Conservation (phyloP, 2,797 vertebrate species). For the Tinamus major region DNA sequence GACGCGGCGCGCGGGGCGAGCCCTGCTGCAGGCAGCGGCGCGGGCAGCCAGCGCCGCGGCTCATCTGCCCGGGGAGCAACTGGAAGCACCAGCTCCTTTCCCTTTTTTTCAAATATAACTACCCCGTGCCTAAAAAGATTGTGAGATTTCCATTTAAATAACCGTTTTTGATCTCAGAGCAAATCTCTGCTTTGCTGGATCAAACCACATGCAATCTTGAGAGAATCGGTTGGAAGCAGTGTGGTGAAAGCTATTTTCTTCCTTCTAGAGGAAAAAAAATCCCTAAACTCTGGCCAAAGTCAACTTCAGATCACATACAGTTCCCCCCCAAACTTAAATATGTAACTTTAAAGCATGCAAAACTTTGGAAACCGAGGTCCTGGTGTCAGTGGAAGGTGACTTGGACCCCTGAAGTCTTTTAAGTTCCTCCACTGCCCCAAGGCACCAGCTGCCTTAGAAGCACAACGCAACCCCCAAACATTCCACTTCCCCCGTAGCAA, state of each 20-base stretch:
- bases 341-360: neutral
- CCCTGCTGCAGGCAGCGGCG: too few species aligned
- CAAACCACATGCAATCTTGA: neutral
- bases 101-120: neutral
- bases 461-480: neutral
- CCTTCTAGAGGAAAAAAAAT: neutral
- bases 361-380: neutral
- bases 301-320: neutral
- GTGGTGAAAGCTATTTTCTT: neutral
- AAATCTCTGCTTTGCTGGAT: neutral
- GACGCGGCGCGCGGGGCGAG: too few species aligned
- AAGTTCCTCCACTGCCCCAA: neutral
- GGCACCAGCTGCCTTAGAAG: neutral
- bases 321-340: neutral
- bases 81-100: neutral
- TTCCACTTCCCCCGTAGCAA: neutral
- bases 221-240: conserved; percentile 2
- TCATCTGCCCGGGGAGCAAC: too few species aligned
- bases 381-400: neutral
- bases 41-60: too few species aligned
- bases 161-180: neutral
- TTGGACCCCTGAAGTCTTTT: neutral
- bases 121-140: neutral
- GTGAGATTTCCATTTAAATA: neutral
- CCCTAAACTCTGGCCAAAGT: neutral